Base-by-base conservation (phyloP, 2,888 invertebrate species). In the Invenusta paracnida region DNA sequence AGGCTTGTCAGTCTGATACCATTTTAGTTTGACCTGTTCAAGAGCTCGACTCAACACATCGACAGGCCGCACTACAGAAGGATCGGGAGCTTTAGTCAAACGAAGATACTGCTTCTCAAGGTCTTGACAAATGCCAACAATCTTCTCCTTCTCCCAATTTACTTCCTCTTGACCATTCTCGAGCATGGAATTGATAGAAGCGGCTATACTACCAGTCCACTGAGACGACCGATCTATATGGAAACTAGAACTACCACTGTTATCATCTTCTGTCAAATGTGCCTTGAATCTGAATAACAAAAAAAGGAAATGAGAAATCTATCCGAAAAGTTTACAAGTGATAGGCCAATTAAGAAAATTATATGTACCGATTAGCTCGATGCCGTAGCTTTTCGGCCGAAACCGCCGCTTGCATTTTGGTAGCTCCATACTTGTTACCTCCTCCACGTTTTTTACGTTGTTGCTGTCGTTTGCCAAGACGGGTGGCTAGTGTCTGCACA, bases 41-140 rank as follows among this genome's bases (percentile, higher is more conserved):
- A 99, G 93, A 81, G 98, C 95, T 90, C 94, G 94, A 89, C 93
- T 93, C 87, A 99, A 93, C 82, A 99, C 94, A 90, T 94, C 93
- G 89, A 95, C 94, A 88, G 99, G 98, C 87, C 99, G 94, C 87
- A 99, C 96, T 84, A 90, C 90, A 11, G 89, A 89, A 0, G 91
- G 88, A 84, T 90, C 90, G 85, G 98, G 98, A 88, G 97, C 97
- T 94, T 96, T 94, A 0, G 90, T 89, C 5, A 82, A 29, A 81
- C 17, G n/a, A n/a, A 99, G 94, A 92, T 97, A 99, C 82, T 95
- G 95, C 92, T 99, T 99, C 92, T 99, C 98, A 90, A 99, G 93
- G 91, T 97, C 96, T 91, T 93, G 94, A 92, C 96, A 97, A 27
- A 96, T 96, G 88, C 98, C 99, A 88, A 97, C 95, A 90, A 99